These are phyloP conservation scores for Grantiella picta DNA, from an alignment of 2,113 vertebrate genomes.

Conservation along the genomic window DNA sequence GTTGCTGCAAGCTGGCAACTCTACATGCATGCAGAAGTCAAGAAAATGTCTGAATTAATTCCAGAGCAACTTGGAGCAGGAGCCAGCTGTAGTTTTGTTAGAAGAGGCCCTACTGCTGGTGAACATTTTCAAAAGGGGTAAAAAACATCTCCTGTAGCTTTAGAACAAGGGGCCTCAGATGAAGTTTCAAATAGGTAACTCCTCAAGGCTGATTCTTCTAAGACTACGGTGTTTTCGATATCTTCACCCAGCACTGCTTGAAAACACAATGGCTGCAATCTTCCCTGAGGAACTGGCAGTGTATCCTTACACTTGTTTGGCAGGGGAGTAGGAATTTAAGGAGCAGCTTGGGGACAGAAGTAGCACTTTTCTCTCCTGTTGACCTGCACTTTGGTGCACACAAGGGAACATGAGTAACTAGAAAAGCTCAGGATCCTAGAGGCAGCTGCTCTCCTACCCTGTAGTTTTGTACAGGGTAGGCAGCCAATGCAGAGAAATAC, in stretches of 20 bases:
- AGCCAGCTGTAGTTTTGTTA: not conserved
- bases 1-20: not conserved
- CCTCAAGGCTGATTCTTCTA: not conserved
- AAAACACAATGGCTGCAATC: not conserved
- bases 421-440: rapidly evolving
- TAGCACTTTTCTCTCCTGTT: not conserved
- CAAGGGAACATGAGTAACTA: not conserved
- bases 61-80: not conserved
- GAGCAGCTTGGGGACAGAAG: not conserved
- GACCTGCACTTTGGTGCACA: not conserved
- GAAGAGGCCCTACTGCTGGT: not conserved
- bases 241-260: not conserved
- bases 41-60: not conserved
- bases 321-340: not conserved
- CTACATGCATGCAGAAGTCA: not conserved
- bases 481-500: not conserved
- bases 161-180: not conserved
- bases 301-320: not conserved
- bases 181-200: not conserved
- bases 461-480: not conserved
- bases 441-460: not conserved
- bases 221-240: not conserved
- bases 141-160: not conserved
- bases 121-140: not conserved
- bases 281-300: not conserved